phyloP scores from a whole-genome alignment of 2,888 invertebrate species.

The Phorcus lineatus region DNA sequence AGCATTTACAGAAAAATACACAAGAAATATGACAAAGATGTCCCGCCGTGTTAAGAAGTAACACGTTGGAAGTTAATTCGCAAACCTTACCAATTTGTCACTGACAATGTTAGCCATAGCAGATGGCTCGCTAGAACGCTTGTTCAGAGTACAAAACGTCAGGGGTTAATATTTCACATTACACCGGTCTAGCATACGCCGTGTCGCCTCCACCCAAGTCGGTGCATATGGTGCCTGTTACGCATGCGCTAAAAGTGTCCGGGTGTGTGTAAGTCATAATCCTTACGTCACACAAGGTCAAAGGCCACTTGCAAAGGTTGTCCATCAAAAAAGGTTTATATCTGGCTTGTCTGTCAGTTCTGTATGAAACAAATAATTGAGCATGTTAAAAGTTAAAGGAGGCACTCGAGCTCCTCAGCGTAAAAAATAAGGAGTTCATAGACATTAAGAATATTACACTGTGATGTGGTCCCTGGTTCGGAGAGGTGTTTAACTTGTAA shows the following conservation, averaged over 20 bases:
- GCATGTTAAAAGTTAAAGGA: no score
- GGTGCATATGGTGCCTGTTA: background rate
- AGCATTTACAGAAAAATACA: background rate
- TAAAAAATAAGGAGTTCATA: no score
- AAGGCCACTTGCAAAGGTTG: background rate
- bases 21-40: background rate
- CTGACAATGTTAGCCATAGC: background rate
- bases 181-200: background rate
- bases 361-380: no score
- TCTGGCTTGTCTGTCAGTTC: no score
- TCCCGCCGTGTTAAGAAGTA: background rate
- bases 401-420: no score
- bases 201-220: background rate
- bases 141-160: background rate
- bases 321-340: no score
- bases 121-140: background rate
- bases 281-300: background rate
- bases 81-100: background rate
- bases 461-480: no score
- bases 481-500: no score
- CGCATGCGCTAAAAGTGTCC: slow-evolving; percentile 1
- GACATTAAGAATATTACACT: no score
- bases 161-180: background rate
- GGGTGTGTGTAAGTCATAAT: background rate
- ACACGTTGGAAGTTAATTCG: background rate